phyloP scores from a whole-genome alignment of 2,113 vertebrate genomes.

The Cheilinus undulatus region DNA sequence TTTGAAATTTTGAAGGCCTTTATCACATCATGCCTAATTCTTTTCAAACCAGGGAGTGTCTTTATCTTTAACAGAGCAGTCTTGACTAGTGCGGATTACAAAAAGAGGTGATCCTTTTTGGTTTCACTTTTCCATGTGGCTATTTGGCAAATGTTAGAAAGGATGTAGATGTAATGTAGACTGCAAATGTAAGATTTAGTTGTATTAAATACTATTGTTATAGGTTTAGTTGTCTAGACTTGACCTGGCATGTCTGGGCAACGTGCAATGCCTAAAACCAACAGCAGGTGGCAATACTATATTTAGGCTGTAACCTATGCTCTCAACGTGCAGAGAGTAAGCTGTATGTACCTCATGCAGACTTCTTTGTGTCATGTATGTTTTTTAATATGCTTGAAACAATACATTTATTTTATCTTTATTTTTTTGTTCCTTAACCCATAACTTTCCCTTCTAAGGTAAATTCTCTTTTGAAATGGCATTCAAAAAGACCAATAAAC shows the following conservation, averaged over 20 bases:
- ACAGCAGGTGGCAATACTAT: slow-evolving; percentile 64
- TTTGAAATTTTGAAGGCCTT: too few species aligned
- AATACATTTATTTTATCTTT: not conserved
- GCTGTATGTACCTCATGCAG: not conserved
- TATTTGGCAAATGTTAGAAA: too few species aligned
- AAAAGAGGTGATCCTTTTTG: not conserved
- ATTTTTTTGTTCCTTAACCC: not conserved
- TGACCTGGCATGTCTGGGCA: not conserved
- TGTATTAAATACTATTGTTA: too few species aligned
- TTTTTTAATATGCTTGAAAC: not conserved
- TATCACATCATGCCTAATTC: too few species aligned
- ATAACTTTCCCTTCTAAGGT: not conserved
- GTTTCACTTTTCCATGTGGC: not conserved
- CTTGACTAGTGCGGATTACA: too few species aligned
- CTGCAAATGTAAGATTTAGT: too few species aligned
- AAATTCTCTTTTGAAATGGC: slow-evolving; percentile 38
- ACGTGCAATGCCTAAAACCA: slow-evolving; percentile 22
- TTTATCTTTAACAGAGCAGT: too few species aligned
- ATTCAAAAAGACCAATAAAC: slow-evolving; percentile 58
- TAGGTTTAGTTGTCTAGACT: too few species aligned
- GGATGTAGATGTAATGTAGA: too few species aligned
- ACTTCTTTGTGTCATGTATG: not conserved
- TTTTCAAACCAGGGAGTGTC: too few species aligned
- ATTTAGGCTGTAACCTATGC: not conserved
- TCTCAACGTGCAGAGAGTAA: not conserved